Evolutionary conservation across 2,888 invertebrate species (phyloP), one percentile per base, ranked within the genome.

Genomic region (Megaustenia siamemsis): DNA sequence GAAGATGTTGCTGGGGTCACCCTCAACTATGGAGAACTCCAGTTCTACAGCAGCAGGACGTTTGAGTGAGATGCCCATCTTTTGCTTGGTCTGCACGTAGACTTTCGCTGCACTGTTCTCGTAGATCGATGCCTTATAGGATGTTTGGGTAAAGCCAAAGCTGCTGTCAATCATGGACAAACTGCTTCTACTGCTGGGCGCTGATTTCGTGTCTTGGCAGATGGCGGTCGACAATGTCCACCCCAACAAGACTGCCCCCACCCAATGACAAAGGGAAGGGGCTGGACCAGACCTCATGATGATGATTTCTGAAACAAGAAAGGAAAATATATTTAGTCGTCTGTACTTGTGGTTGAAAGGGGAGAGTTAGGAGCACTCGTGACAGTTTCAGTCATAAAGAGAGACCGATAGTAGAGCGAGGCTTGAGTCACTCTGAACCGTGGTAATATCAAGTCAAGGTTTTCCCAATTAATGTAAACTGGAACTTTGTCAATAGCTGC

Each of bases 1-100:
- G 95, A 99, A 99, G 93, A 98, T 96, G 93, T 96, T 87, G 92
- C 97, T 97, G 82, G 96, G 96, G 94, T 98, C 98, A 73, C 98
- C 98, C 91, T 96, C 96, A 35, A 96, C 95, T 93, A 99, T 98
- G 93, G 97, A 96, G 94, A 96, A 99, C 89, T 96, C 96, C 77
- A 98, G 96, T 28, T 92, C 90, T 6, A 93, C 84, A 35, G 88
- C 84, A 21, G 90, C 88, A 75, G 87, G 77, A 68, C 93, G 93
- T 56, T 94, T 93, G 86, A 96, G 93, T 86, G 94, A 95, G 88
- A 98, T 96, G 87, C 98, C 98, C 95, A 98, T 97, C 90, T 96
- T 96, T 15, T 90, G 87, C 90, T 96, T 96, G 83, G 96, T 96
- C 86, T 95, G 95, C 28, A 94, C 93, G 94, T 96, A 97, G n/a